Percentiles rank a stretch among this genome's conserved stretches.
These are phyloP conservation scores for Jordanella pulchra DNA, from an alignment of 2,797 vertebrate genomes.

Conservation along the genomic window DNA sequence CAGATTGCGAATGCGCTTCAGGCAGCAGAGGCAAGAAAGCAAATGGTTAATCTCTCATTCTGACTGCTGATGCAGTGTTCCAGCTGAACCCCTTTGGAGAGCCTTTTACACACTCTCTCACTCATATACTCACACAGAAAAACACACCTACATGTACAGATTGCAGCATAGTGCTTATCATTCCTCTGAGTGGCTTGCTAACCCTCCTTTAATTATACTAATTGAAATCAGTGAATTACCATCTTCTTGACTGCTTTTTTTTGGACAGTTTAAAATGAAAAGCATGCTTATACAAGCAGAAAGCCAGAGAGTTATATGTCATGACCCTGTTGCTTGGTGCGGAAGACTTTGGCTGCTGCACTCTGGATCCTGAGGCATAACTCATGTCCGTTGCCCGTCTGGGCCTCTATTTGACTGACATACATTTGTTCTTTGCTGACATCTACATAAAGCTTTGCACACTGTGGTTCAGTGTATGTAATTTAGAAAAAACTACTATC, in stretches of 20 bases:
- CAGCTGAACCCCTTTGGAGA: conserved; percentile 64
- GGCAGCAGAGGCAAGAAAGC: conserved; percentile 44
- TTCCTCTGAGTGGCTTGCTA: conserved; percentile 57
- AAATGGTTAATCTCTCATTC: conserved; percentile 68
- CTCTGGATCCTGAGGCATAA: background rate
- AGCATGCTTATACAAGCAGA: conserved; percentile 33
- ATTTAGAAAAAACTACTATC: background rate
- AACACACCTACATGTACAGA: conserved; percentile 31
- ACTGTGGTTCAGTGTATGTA: background rate
- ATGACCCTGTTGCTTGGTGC: conserved; percentile 24
- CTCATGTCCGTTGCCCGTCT: background rate
- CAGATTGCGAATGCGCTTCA: conserved; percentile 50
- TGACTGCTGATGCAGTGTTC: conserved; percentile 71
- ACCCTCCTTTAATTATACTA: conserved; percentile 76
- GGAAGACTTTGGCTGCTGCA: conserved; percentile 9
- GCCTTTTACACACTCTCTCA: conserved; percentile 26
- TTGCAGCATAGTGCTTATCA: conserved; percentile 39
- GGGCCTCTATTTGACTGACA: background rate
- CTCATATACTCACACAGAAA: conserved; percentile 13
- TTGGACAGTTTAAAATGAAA: conserved; percentile 61
- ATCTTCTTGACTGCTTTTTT: conserved; percentile 78
- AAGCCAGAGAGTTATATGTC: conserved; percentile 5
- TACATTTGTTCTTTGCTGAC: background rate
- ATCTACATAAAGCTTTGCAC: background rate
- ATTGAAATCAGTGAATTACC: conserved; percentile 78